Percentiles rank a stretch among this genome's conserved stretches.
These are phyloP conservation scores for Melanerpes aurifrons DNA, from an alignment of 2,113 vertebrate species.

Conservation along the genomic window DNA sequence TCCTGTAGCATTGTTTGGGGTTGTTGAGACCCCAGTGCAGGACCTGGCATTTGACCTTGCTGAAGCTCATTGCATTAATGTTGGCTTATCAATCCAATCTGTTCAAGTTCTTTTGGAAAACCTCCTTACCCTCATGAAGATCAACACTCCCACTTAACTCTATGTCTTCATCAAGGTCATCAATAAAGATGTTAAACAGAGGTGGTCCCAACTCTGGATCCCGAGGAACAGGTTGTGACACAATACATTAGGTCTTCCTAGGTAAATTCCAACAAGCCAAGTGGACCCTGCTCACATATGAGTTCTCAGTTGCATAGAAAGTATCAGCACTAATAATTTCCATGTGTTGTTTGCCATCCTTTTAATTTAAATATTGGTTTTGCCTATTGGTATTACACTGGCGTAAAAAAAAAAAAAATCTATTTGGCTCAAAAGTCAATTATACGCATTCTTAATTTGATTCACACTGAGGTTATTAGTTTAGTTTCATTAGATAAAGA, in stretches of 20 bases:
- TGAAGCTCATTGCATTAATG: too few relatives aligned
- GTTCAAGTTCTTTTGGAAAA: too few relatives aligned
- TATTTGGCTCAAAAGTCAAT: neutral
- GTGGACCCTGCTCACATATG: accelerated
- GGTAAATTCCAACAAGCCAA: neutral
- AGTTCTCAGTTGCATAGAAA: neutral
- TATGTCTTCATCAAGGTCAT: too few relatives aligned
- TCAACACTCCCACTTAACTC: too few relatives aligned
- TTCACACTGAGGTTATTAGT: neutral
- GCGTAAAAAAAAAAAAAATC: neutral
- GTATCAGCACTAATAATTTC: neutral
- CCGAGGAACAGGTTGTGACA: accelerated
- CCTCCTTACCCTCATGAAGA: too few relatives aligned
- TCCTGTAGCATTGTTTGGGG: too few relatives aligned
- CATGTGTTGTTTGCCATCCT: neutral
- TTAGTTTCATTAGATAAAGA: neutral
- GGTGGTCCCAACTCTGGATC: too few relatives aligned
- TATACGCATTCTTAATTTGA: neutral
- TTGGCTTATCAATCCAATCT: too few relatives aligned
- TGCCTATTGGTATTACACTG: neutral
- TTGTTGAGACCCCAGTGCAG: too few relatives aligned
- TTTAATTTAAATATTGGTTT: neutral
- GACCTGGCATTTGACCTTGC: too few relatives aligned
- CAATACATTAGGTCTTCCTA: neutral
- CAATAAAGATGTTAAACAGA: too few relatives aligned